These are phyloP conservation scores for Dynastes grantii DNA, from an alignment of 2,888 invertebrate species.

Conservation along the genomic window DNA sequence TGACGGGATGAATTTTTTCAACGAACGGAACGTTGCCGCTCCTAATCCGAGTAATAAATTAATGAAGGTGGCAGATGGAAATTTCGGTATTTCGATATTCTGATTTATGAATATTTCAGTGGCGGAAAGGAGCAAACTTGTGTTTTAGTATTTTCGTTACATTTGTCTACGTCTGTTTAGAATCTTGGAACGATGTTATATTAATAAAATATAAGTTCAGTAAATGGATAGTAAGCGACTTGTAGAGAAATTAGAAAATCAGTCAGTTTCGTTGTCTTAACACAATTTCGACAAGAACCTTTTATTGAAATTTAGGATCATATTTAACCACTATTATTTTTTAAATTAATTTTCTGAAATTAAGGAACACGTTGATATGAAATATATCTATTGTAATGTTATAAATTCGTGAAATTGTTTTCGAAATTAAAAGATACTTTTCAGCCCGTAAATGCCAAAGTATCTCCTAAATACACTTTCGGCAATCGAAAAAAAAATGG, in stretches of 20 bases:
- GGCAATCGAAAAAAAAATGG: too few relatives aligned
- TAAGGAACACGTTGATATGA: too few relatives aligned
- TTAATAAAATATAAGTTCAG: background rate
- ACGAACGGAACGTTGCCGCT: background rate
- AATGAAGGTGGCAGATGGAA: constrained; percentile 2
- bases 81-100: constrained; percentile 10
- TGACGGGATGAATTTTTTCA: background rate
- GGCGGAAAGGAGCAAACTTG: background rate
- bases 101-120: constrained; percentile 12
- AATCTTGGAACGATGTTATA: background rate
- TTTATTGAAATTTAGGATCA: background rate
- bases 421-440: too few relatives aligned
- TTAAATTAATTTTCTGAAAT: too few relatives aligned
- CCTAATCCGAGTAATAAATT: constrained; percentile 8
- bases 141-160: background rate
- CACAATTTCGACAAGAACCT: background rate
- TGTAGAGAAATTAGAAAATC: background rate
- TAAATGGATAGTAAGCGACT: background rate
- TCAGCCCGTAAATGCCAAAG: too few relatives aligned
- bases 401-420: too few relatives aligned
- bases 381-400: too few relatives aligned
- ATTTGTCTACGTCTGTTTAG: background rate
- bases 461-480: too few relatives aligned
- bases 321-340: too few relatives aligned
- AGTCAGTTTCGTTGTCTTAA: background rate